These are phyloP conservation scores for Eremobia ochroleuca DNA, from an alignment of 2,888 invertebrate genomes.

Conservation along the genomic window DNA sequence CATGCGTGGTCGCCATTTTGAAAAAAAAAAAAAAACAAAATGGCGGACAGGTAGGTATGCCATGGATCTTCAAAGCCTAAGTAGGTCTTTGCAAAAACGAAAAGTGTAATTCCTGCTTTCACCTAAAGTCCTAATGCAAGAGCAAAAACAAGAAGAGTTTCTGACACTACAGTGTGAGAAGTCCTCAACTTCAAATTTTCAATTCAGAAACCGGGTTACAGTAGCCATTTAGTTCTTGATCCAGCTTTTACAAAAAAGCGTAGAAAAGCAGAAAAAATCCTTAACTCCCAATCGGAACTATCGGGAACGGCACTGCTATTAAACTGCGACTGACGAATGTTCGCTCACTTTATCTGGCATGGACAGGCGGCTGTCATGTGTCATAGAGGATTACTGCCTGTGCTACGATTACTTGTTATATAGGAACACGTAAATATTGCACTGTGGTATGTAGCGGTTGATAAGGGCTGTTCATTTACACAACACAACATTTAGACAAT, in stretches of 20 bases:
- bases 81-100: too few species aligned
- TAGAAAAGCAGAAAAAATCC: background rate
- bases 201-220: background rate
- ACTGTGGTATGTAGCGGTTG: background rate
- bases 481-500: too few species aligned
- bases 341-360: constrained; percentile 67
- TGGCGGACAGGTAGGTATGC: too few species aligned
- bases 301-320: constrained; percentile 30
- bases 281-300: constrained; percentile 37
- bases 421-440: constrained; percentile 3
- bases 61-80: too few species aligned
- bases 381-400: constrained; percentile 68
- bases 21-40: too few species aligned
- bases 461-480: too few species aligned
- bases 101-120: too few species aligned
- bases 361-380: constrained; percentile 69
- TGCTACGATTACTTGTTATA: constrained; percentile 24
- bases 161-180: too few species aligned
- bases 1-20: too few species aligned
- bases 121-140: too few species aligned
- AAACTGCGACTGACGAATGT: constrained; percentile 53
- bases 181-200: too few species aligned
- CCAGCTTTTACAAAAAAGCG: constrained; percentile 1
- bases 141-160: too few species aligned
- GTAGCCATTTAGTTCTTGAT: background rate